Evolutionary conservation across 2,113 vertebrate species (phyloP).

Genomic region (Kryptolebias marmoratus): DNA sequence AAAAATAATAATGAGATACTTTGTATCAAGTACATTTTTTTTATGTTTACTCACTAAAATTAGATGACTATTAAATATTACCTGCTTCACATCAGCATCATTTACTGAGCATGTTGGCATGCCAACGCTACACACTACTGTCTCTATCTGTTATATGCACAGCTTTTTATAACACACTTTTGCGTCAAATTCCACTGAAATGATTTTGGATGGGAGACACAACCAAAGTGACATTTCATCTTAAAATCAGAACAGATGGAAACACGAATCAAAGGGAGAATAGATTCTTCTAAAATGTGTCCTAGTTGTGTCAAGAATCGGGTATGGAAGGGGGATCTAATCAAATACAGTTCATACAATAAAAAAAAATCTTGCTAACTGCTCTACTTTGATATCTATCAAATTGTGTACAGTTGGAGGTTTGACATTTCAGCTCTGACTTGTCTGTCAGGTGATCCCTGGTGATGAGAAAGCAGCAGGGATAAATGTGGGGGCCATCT

Average conservation of each 20-base stretch:
- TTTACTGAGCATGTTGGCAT: not conserved
- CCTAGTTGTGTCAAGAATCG: not conserved
- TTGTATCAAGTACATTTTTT: not conserved
- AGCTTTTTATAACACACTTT: not conserved
- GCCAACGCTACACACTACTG: not conserved
- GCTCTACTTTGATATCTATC: not conserved
- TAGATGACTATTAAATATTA: not conserved
- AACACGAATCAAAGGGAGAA: not conserved
- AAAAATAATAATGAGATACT: not conserved
- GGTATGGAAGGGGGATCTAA: not conserved
- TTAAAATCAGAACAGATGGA: not conserved
- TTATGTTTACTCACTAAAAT: not conserved
- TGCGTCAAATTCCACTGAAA: not conserved
- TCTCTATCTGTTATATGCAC: not conserved
- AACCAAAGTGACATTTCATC: not conserved
- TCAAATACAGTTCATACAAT: not conserved
- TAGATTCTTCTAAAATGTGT: not conserved
- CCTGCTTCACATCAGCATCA: not conserved
- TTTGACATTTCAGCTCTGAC: constrained; percentile 32
- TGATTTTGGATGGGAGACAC: not conserved
- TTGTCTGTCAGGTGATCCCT: constrained; percentile 42
- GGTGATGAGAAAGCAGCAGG: constrained; percentile 42
- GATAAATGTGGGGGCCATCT: constrained; percentile 22
- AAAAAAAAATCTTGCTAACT: not conserved
- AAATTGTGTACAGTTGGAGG: not conserved